These are phyloP conservation scores for Monochamus alternatus DNA, from an alignment of 2,888 invertebrate species.

Conservation along the genomic window DNA sequence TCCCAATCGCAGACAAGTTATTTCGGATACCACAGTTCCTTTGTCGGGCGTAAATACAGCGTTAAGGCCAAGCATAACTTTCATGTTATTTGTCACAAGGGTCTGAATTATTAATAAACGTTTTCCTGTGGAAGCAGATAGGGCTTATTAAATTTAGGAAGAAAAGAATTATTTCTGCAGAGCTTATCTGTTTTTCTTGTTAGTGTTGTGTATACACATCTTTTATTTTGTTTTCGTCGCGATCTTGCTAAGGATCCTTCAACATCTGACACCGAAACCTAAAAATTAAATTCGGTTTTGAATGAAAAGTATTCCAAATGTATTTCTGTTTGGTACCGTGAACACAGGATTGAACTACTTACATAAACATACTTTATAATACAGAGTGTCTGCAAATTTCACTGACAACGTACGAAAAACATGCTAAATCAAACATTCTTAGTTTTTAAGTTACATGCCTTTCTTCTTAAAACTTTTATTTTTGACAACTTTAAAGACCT, in stretches of 20 bases:
- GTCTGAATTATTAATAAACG: slow-evolving; percentile 10
- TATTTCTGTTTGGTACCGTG: no score
- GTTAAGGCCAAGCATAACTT: slow-evolving; percentile 8
- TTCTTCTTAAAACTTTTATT: no score
- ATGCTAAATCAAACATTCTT: no score
- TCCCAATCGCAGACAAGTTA: slow-evolving; percentile 10
- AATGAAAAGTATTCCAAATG: no score
- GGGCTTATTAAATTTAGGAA: slow-evolving; percentile 1
- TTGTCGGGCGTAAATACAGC: slow-evolving; percentile 8
- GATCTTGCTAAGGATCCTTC: neutral
- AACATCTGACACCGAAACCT: neutral
- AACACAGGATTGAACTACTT: no score
- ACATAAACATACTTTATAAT: no score
- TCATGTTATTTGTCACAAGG: slow-evolving; percentile 10
- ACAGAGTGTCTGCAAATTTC: no score
- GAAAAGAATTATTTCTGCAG: neutral
- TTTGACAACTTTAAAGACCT: no score
- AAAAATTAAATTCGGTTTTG: neutral
- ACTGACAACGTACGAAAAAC: no score
- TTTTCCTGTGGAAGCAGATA: slow-evolving; percentile 1
- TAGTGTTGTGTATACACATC: neutral
- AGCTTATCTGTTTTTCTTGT: neutral
- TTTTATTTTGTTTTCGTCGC: neutral
- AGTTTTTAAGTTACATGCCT: no score
- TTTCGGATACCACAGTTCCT: slow-evolving; percentile 10